Conservation (phyloP, 1,140 invertebrate species). For the Bombus balteatus region DNA sequence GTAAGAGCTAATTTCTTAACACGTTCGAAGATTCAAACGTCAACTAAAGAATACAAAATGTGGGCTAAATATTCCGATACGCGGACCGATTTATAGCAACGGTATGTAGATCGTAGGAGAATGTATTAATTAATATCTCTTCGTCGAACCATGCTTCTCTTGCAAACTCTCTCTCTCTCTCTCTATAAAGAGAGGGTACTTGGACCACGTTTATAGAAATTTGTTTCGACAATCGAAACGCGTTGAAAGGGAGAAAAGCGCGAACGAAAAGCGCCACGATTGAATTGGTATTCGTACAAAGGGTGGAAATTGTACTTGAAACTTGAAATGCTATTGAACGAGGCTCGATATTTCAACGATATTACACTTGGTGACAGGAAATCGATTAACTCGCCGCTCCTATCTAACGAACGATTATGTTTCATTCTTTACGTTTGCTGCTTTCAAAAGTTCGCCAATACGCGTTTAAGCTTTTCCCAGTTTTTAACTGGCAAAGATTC, state of each 20-base stretch:
- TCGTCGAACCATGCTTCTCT: not conserved
- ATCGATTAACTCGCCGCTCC: not conserved
- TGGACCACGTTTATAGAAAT: not conserved
- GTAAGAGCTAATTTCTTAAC: no score
- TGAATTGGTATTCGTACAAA: conserved; percentile 12
- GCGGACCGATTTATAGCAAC: no score
- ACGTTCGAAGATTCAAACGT: no score
- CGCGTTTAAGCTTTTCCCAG: not conserved
- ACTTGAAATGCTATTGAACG: not conserved
- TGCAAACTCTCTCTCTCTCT: not conserved
- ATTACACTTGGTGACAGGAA: not conserved
- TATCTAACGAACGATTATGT: not conserved
- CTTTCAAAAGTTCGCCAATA: not conserved
- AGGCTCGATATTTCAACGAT: not conserved
- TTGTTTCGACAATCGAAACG: not conserved
- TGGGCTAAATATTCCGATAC: not conserved
- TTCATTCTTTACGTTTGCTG: not conserved
- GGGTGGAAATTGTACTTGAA: conserved; percentile 1
- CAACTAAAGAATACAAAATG: no score
- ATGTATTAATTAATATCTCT: no score
- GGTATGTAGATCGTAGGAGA: no score
- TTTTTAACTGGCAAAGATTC: no score
- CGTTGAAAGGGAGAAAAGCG: not conserved
- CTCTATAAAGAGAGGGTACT: not conserved
- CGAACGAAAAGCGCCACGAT: not conserved